These are phyloP conservation scores for Siphamia tubifer DNA, from an alignment of 2,113 vertebrate species.

Conservation along the genomic window DNA sequence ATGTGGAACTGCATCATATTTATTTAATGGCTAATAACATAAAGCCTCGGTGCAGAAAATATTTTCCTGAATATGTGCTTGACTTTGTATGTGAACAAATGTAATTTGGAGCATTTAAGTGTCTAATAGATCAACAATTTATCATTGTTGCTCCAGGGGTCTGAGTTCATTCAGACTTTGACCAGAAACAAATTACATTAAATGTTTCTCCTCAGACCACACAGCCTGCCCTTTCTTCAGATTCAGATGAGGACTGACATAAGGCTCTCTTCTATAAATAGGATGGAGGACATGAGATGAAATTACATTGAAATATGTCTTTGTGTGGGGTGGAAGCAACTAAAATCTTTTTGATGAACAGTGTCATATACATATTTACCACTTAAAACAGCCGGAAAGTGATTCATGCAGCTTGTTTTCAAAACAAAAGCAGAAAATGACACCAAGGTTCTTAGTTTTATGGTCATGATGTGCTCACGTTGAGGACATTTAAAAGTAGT, in stretches of 20 bases:
- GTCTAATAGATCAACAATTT: constrained; percentile 21
- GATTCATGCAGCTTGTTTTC: background rate
- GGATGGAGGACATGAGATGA: constrained; percentile 6
- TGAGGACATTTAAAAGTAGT: background rate
- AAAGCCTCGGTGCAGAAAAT: background rate
- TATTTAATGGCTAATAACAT: background rate
- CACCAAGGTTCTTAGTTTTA: background rate
- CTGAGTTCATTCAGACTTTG: background rate
- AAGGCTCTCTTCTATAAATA: constrained; percentile 30
- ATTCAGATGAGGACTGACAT: background rate
- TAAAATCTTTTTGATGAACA: background rate
- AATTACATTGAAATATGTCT: constrained; percentile 39
- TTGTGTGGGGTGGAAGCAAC: constrained; percentile 13
- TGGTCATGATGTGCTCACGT: background rate
- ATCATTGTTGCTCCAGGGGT: constrained; percentile 26
- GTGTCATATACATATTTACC: background rate
- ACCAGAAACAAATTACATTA: constrained; percentile 29
- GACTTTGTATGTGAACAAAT: constrained; percentile 1
- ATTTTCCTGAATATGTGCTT: constrained; percentile 4
- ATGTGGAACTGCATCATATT: too few species aligned
- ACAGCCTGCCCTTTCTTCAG: constrained; percentile 14
- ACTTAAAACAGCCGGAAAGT: background rate
- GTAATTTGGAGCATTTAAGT: constrained; percentile 8
- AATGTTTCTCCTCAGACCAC: constrained; percentile 23
- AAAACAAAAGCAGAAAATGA: background rate